A percentile compares a stretch with the other conserved stretches of the same genome.
Evolutionary conservation across 2,113 vertebrate genomes (phyloP).

Genomic region (Damaliscus lunatus): DNA sequence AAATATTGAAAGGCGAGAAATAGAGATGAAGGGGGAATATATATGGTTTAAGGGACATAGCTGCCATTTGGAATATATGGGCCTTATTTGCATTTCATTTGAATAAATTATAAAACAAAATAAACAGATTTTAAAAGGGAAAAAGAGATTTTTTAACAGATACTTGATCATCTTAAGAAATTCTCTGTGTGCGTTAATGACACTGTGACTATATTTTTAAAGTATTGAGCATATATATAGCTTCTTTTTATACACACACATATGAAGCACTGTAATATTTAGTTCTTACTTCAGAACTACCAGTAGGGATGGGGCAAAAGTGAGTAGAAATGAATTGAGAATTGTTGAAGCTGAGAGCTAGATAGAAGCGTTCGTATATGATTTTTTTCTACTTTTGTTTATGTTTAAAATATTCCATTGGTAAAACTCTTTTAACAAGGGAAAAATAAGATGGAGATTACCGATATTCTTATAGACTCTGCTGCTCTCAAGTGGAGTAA

Average conservation of each 20-base stretch:
- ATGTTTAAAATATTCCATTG: neutral
- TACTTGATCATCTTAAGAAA: neutral
- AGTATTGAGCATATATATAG: neutral
- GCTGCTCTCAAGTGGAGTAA: neutral
- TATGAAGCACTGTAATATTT: neutral
- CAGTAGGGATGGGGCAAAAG: neutral
- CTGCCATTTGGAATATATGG: neutral
- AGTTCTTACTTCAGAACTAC: neutral
- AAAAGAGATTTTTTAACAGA: neutral
- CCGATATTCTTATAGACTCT: neutral
- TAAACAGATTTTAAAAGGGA: neutral
- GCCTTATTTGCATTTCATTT: constrained; percentile 10
- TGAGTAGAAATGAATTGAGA: neutral
- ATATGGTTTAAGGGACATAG: neutral
- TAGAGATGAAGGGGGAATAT: neutral
- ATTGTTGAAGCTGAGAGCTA: neutral
- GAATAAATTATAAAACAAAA: neutral
- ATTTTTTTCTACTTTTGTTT: neutral
- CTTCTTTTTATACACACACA: neutral
- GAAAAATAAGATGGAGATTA: neutral
- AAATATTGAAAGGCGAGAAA: neutral
- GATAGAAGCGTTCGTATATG: neutral
- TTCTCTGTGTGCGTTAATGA: neutral
- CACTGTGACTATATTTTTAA: neutral
- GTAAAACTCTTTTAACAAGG: neutral